A percentile compares a stretch with the other conserved stretches of the same genome.
Conservation (phyloP, 2,797 vertebrate species). For the Muscicapa striata region DNA sequence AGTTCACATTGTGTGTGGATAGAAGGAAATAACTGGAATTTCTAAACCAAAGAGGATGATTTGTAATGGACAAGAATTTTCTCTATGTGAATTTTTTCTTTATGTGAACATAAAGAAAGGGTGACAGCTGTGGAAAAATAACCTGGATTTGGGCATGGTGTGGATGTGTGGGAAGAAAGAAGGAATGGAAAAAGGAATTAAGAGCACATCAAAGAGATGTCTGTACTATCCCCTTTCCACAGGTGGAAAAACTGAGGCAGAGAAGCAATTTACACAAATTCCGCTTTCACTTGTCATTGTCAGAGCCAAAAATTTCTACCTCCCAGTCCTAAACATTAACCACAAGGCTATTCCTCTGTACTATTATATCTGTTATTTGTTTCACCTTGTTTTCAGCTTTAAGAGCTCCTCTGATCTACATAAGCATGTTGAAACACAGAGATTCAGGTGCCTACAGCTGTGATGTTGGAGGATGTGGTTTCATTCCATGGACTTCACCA, state of each 20-base stretch:
- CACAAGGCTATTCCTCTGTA: conserved; percentile 37
- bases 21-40: neutral
- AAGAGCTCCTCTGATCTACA: conserved; percentile 81
- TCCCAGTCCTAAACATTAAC: conserved; percentile 53
- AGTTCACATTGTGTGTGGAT: neutral
- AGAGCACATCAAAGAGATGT: conserved; percentile 39
- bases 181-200: conserved; percentile 34
- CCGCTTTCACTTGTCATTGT: conserved; percentile 40
- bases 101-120: neutral
- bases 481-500: conserved; percentile 75
- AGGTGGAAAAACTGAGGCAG: conserved; percentile 48
- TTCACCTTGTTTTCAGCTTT: conserved; percentile 74
- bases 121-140: neutral
- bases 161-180: conserved; percentile 50
- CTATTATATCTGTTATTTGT: conserved; percentile 54
- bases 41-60: neutral
- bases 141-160: neutral
- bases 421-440: conserved; percentile 82
- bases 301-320: conserved; percentile 48
- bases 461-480: conserved; percentile 79
- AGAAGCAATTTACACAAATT: conserved; percentile 32
- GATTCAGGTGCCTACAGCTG: conserved; percentile 83
- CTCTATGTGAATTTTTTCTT: neutral
- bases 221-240: neutral
- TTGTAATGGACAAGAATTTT: neutral